Base-by-base conservation (phyloP, 2,888 invertebrate species). In the Macaria liturata region DNA sequence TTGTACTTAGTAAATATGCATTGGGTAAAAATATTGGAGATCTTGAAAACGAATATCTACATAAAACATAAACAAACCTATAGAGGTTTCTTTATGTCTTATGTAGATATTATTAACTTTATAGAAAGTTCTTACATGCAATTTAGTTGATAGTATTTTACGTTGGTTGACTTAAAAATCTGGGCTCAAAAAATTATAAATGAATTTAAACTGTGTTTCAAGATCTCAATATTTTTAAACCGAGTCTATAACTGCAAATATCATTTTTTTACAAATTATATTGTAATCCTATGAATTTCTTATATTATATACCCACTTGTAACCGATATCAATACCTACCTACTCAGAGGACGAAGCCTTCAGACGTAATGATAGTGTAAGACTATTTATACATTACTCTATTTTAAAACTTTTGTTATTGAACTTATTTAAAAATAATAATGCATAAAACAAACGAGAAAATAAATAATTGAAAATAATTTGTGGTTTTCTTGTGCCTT, bases 401-500 rank as follows among this genome's bases (percentile, higher is more conserved):
- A 84, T 76, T 81, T 59, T 84, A 82, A 82, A 79, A 83, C 82
- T 90, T 91, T 91, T 91, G 90, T 91, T 91, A 90, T 88, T 81
- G 75, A 88, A 88, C 87, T 85, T 90, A 90, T 91, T 91, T 88
- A 90, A 87, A 78, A 85, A 88, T 88, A 86, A 42, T 86, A 84
- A 88, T 83, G 81, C 87, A 90, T 87, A 84, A 88, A 89, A 88
- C 84, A 88, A 91, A 90, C 78, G 83, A 90, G 83, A 89, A 59
- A 90, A 88, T 90, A 89, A 90, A 91, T 78, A 83, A 83, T 77
- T 75, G 76, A 80, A 84, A 86, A 84, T 70, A 68, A 65, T 65
- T 56, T 61, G 55, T 57, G 65, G 74, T 57, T 68, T 78, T 80
- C 78, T 76, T 61, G 71, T 75, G 8, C 9, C 7, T 37, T 37